Conservation (phyloP, 2,113 vertebrate species). For the Heterocephalus glaber region DNA sequence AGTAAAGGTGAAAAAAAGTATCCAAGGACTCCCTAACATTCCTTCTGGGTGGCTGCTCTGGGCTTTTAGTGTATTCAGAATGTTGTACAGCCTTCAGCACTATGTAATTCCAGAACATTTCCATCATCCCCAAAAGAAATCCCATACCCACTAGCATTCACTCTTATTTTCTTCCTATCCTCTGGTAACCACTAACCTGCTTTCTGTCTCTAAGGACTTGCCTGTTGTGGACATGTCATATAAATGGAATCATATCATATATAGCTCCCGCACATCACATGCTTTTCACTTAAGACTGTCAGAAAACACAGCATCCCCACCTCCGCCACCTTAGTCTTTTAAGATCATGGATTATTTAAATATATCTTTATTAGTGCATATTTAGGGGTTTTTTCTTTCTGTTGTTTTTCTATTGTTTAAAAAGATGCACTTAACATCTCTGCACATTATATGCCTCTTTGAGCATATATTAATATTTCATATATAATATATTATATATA, state of each 20-base stretch:
- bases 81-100: not conserved
- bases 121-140: not conserved
- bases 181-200: not conserved
- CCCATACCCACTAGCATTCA: not conserved
- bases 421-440: not conserved
- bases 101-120: not conserved
- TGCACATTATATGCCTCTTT: not conserved
- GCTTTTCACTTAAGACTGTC: conserved; percentile 26
- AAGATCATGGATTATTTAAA: not conserved
- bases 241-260: not conserved
- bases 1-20: not conserved
- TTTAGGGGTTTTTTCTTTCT: conserved; percentile 14
- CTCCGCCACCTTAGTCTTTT: not conserved
- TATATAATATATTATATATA: no score
- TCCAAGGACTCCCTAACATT: no score
- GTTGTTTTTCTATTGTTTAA: conserved; percentile 1
- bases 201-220: not conserved
- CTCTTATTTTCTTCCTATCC: not conserved
- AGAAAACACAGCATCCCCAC: not conserved
- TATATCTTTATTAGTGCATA: not conserved
- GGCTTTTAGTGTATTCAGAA: not conserved
- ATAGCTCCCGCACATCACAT: not conserved
- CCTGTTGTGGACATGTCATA: not conserved
- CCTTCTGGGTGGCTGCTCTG: not conserved
- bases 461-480: not conserved